Base-by-base conservation (phyloP, 2,888 invertebrate species). In the Eristalis intricaria region DNA sequence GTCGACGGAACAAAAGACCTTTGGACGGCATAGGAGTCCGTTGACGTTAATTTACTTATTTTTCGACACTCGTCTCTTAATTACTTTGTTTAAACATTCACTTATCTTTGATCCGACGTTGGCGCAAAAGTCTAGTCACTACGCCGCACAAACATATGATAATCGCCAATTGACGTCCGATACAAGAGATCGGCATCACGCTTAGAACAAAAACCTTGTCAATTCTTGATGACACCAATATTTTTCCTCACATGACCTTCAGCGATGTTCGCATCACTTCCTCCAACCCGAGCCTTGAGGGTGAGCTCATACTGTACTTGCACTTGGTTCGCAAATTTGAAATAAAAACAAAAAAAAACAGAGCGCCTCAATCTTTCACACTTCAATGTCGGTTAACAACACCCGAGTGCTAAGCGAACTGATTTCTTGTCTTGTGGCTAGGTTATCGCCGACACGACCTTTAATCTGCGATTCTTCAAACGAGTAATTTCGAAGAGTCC, bases 331-430 rank as follows among this genome's bases (percentile, higher is more conserved):
- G 19, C 50, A 19, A 50, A 19, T n/a, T 1, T 0, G 4, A 8
- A 50, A n/a, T 4, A 50, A 50, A 10, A 15, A 11, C 11, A 40
- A 1, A 43, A 43, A 2, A 29, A 29, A 32, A 32, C 32, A 32
- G 32, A 32, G 32, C 19, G 19, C 8, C 50, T 50, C 50, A n/a
- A 50, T 19, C 50, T n/a, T 50, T 50, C 50, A 43, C 43, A 19
- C 43, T 43, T n/a, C 43, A 50, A 50, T 50, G 50, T 50, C 50
- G 50, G 50, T 50, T 50, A 50, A 50, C 50, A 50, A 50, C 50
- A 50, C 50, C 19, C 50, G 50, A 19, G 50, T 50, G 50, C 50
- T 19, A 50, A 50, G 50, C 19, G 50, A 50, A 50, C 50, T 50
- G 50, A 50, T 50, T 50, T 50, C 50, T 50, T 10, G 50, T 50